Conservation (phyloP, 2,797 vertebrate genomes). For the Peromyscus eremicus region DNA sequence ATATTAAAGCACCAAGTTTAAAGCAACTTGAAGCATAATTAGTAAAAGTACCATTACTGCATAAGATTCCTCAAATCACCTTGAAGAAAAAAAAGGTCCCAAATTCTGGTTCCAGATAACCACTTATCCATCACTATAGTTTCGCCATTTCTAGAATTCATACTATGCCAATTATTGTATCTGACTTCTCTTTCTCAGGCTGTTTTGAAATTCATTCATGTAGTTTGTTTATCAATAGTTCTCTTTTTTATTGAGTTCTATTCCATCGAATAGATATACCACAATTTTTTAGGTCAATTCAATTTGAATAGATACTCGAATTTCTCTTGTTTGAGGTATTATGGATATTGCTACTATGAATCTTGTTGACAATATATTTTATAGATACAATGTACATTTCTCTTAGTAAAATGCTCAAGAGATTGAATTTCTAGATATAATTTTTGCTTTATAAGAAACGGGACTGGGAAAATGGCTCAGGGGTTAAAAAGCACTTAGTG, state of each 20-base stretch:
- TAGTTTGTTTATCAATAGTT: constrained; percentile 13
- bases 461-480: neutral
- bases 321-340: neutral
- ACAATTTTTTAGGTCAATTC: neutral
- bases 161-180: neutral
- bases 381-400: neutral
- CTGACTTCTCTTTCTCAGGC: constrained; percentile 18
- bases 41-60: neutral
- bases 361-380: constrained; percentile 25
- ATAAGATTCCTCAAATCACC: neutral
- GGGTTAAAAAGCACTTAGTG: neutral
- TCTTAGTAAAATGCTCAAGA: neutral
- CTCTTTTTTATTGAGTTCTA: neutral
- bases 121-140: neutral
- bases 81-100: constrained; percentile 8
- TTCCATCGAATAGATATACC: neutral
- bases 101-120: neutral
- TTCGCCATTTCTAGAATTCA: constrained; percentile 15
- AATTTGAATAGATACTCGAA: neutral
- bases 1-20: neutral
- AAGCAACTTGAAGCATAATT: neutral
- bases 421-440: constrained; percentile 17
- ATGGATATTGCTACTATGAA: neutral
- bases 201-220: constrained; percentile 4
- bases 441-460: constrained; percentile 20